Evolutionary conservation across 1,140 invertebrate genomes (phyloP).

Genomic region (Camponotus floridanus): DNA sequence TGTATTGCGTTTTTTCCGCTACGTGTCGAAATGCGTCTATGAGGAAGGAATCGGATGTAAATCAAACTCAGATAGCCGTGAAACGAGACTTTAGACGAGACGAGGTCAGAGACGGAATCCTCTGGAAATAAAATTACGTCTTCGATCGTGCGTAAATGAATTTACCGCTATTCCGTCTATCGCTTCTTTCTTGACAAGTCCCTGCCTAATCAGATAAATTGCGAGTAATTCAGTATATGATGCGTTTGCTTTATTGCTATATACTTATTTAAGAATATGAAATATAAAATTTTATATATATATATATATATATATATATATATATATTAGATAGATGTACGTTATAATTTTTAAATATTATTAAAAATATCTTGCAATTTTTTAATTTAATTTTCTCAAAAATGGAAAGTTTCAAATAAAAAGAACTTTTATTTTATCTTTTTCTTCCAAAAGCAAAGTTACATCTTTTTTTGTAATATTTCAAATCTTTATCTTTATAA

Average conservation of each 20-base stretch:
- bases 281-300: no score
- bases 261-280: neutral
- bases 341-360: neutral
- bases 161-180: constrained; percentile 58
- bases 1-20: constrained; percentile 29
- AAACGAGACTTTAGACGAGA: constrained; percentile 64
- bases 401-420: neutral
- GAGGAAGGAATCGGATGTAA: constrained; percentile 56
- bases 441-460: neutral
- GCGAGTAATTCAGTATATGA: neutral
- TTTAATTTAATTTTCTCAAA: neutral
- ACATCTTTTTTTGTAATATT: neutral
- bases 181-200: constrained; percentile 4
- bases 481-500: neutral
- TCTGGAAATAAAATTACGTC: constrained; percentile 74
- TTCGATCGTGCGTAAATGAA: constrained; percentile 74
- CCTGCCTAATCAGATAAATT: neutral
- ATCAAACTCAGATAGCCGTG: constrained; percentile 71
- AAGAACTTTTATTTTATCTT: neutral
- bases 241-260: neutral
- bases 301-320: no score
- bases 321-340: no score
- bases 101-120: constrained; percentile 65
- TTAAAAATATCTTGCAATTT: neutral
- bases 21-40: constrained; percentile 52